Conservation (phyloP, 2,113 vertebrate genomes). For the Phalacrocorax carbo region DNA sequence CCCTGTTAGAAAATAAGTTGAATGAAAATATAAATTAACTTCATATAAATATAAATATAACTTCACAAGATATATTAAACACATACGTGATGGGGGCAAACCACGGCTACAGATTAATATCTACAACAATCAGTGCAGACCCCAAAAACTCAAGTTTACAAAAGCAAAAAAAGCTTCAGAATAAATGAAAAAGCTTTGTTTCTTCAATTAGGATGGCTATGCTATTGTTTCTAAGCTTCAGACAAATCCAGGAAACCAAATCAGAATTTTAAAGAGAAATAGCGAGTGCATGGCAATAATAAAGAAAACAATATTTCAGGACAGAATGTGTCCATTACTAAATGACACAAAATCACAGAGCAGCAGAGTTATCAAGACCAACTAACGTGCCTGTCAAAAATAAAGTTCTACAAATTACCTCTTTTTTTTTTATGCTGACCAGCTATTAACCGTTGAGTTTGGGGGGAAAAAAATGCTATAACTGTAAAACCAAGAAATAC, state of each 20-base stretch:
- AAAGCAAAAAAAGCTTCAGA: not conserved
- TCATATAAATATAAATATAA: constrained; percentile 27
- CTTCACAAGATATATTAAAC: not conserved
- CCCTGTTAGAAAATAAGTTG: constrained; percentile 60
- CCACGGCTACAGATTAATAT: not conserved
- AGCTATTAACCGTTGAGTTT: not conserved
- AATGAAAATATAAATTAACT: constrained; percentile 13
- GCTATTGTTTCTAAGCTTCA: not conserved
- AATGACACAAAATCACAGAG: not conserved
- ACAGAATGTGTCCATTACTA: not conserved
- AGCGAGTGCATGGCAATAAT: not conserved
- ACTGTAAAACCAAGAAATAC: not conserved
- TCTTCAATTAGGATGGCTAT: not conserved
- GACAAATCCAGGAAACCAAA: not conserved
- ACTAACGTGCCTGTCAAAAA: not conserved
- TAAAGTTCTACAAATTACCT: not conserved
- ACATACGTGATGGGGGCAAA: not conserved
- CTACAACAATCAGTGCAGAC: not conserved
- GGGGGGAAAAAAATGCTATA: not conserved
- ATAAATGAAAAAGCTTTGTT: not conserved
- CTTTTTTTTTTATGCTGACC: not conserved
- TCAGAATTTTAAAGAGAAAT: not conserved
- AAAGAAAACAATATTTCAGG: not conserved
- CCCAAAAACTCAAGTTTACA: not conserved
- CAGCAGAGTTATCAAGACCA: not conserved